Conservation (phyloP, 2,113 vertebrate species). For the Rallus limicola region DNA sequence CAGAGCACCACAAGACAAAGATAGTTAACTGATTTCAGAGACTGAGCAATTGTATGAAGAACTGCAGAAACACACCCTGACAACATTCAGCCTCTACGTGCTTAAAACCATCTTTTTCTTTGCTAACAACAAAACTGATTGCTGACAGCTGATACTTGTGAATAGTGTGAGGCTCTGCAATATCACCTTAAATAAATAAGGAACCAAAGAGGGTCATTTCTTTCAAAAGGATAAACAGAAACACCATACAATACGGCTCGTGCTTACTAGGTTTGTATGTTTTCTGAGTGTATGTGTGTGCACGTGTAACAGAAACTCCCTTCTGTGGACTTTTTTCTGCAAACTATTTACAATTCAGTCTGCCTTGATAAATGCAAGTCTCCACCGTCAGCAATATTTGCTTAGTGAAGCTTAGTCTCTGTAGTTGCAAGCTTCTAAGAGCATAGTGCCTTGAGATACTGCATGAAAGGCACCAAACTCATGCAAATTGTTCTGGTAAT, state of each 20-base stretch:
- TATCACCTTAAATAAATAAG: not conserved
- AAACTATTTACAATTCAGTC: constrained; percentile 51
- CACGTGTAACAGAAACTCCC: not conserved
- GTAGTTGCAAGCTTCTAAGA: constrained; percentile 55
- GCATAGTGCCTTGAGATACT: constrained; percentile 39
- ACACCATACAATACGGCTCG: not conserved
- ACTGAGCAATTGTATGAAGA: not conserved
- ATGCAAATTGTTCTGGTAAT: constrained; percentile 40
- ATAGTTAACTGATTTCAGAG: not conserved
- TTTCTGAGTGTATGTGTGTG: not conserved
- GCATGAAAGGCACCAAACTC: constrained; percentile 40
- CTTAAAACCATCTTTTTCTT: not conserved
- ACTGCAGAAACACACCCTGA: not conserved
- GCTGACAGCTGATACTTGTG: not conserved
- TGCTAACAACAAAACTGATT: constrained; percentile 4
- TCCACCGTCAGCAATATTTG: constrained; percentile 51
- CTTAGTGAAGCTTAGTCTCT: constrained; percentile 58
- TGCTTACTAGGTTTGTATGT: not conserved
- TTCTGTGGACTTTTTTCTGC: constrained; percentile 23
- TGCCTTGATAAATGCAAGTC: constrained; percentile 45
- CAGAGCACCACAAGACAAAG: not conserved
- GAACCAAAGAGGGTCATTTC: not conserved
- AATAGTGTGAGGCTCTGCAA: not conserved
- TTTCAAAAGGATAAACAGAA: constrained; percentile 18
- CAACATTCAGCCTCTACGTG: not conserved